Percentiles rank a stretch among this genome's conserved stretches.
phyloP scores from a whole-genome alignment of 2,888 invertebrate species.

The Stenolophus ochropezus region DNA sequence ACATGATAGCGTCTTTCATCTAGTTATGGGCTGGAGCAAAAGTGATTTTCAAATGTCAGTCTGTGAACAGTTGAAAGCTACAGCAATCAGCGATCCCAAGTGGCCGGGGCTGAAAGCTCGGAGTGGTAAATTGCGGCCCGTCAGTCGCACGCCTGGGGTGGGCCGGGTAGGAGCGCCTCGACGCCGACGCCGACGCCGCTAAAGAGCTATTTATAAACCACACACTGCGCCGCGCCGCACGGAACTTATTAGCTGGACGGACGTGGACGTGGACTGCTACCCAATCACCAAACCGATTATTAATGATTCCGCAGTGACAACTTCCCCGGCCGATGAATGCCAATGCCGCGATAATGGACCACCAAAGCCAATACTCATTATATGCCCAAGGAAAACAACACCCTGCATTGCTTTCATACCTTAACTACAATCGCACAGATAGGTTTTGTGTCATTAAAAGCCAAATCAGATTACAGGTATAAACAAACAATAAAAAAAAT shows the following conservation, averaged over 20 bases:
- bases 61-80: slow-evolving; percentile 61
- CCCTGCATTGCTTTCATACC: too few relatives aligned
- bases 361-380: too few relatives aligned
- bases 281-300: slow-evolving; percentile 42
- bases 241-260: slow-evolving; percentile 47
- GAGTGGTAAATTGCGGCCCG: slow-evolving; percentile 60
- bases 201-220: slow-evolving; percentile 51
- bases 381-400: too few relatives aligned
- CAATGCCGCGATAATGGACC: too few relatives aligned
- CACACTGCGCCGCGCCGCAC: slow-evolving; percentile 5
- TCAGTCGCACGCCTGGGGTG: slow-evolving; percentile 52
- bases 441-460: too few relatives aligned
- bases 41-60: slow-evolving; percentile 60
- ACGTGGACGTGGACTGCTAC: too few relatives aligned
- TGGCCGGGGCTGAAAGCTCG: slow-evolving; percentile 60
- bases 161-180: not conserved
- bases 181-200: slow-evolving; percentile 26
- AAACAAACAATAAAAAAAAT: too few relatives aligned
- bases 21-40: slow-evolving; percentile 58
- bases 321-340: too few relatives aligned
- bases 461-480: too few relatives aligned
- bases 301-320: slow-evolving; percentile 28
- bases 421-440: too few relatives aligned
- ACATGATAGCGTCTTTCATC: slow-evolving; percentile 58
- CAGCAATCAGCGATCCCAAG: slow-evolving; percentile 60